Evolutionary conservation across 1,140 invertebrate genomes (phyloP).

Genomic region (Formica exsecta): DNA sequence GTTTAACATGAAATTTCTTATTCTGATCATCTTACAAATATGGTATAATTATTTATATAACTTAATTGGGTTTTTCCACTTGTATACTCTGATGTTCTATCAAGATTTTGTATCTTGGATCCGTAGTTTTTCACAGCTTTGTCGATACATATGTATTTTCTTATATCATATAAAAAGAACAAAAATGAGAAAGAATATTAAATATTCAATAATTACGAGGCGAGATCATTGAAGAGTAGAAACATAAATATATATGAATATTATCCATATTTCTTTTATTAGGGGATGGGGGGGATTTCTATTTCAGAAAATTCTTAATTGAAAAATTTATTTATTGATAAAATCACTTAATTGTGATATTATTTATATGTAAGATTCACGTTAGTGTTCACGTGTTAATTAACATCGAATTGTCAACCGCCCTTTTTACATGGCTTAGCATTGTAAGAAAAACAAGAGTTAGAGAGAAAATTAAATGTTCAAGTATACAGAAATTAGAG

Average conservation of each 20-base stretch:
- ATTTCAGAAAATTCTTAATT: not conserved
- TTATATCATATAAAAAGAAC: slow-evolving; percentile 1
- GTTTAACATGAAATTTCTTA: not conserved
- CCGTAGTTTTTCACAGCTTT: not conserved
- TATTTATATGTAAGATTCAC: slow-evolving; percentile 13
- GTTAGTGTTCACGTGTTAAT: slow-evolving; percentile 4
- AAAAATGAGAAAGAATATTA: not conserved
- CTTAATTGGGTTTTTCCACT: not conserved
- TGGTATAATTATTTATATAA: not conserved
- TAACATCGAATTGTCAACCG: slow-evolving; percentile 11
- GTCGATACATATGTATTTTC: not conserved
- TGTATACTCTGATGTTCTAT: not conserved
- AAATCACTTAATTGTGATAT: slow-evolving; percentile 15
- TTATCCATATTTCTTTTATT: not conserved
- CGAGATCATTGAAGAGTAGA: not conserved
- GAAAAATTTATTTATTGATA: not conserved
- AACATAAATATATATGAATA: not conserved
- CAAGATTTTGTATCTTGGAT: not conserved
- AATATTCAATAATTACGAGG: slow-evolving; percentile 4
- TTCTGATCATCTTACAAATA: not conserved
- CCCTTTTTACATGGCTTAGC: slow-evolving; percentile 21
- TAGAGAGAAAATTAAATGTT: slow-evolving; percentile 15
- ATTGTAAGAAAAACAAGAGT: not conserved
- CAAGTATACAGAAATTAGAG: not conserved
- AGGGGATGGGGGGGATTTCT: not conserved